Evolutionary conservation across 2,888 invertebrate species (phyloP).

Genomic region (Parthenolecanium corni): DNA sequence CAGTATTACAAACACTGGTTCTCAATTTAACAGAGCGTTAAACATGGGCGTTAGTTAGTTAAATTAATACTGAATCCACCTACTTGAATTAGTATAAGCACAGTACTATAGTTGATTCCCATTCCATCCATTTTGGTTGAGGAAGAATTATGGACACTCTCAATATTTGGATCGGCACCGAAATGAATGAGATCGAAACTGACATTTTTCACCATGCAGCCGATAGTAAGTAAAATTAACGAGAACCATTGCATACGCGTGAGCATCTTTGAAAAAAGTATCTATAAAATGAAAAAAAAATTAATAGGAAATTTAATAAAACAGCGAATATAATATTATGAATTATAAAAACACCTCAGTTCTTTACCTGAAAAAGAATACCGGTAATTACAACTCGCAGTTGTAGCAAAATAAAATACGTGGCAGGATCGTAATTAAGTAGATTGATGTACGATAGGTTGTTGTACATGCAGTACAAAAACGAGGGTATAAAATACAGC

Average conservation of each 20-base stretch:
- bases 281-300: slow-evolving; percentile 44
- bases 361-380: slow-evolving; percentile 71
- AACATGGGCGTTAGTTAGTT: too few species aligned
- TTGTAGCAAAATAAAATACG: slow-evolving; percentile 80
- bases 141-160: not conserved
- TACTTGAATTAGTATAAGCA: slow-evolving; percentile 13
- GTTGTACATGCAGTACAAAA: slow-evolving; percentile 87
- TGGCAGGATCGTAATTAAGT: slow-evolving; percentile 84
- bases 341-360: not conserved
- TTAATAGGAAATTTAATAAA: not conserved
- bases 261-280: slow-evolving; percentile 72
- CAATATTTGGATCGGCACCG: not conserved
- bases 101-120: slow-evolving; percentile 21
- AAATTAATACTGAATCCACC: not conserved
- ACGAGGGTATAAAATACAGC: slow-evolving; percentile 79
- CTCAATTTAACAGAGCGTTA: too few species aligned
- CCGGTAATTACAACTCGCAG: slow-evolving; percentile 87
- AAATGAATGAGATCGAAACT: not conserved
- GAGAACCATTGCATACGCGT: slow-evolving; percentile 79
- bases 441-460: slow-evolving; percentile 85
- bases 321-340: not conserved
- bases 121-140: slow-evolving; percentile 14
- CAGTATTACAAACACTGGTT: too few species aligned
- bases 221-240: slow-evolving; percentile 67
- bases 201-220: slow-evolving; percentile 78